These are phyloP conservation scores for Aphrophora alni DNA, from an alignment of 2,888 invertebrate genomes.

Conservation along the genomic window DNA sequence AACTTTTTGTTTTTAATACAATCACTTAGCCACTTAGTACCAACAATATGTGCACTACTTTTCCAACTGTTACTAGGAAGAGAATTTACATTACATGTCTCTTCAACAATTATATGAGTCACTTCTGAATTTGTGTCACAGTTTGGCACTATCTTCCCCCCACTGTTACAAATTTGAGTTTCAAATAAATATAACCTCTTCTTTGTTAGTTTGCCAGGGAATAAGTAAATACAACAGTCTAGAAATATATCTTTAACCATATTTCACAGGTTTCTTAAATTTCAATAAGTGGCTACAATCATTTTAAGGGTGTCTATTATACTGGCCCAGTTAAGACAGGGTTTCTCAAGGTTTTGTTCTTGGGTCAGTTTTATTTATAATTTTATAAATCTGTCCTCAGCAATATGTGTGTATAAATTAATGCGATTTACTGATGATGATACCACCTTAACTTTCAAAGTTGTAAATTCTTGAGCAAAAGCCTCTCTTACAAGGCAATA, in stretches of 20 bases:
- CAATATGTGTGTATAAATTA: no score
- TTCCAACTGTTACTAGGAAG: conserved; percentile 24
- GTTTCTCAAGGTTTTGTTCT: no score
- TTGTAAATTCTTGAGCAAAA: no score
- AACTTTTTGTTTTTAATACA: conserved; percentile 36
- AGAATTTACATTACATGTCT: conserved; percentile 21
- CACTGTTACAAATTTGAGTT: conserved; percentile 35
- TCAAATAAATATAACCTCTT: conserved; percentile 34
- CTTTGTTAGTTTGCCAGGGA: conserved; percentile 22
- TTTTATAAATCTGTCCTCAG: no score
- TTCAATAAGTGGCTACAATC: no score
- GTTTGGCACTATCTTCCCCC: conserved; percentile 28
- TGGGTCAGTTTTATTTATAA: no score
- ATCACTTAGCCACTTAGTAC: conserved; percentile 42
- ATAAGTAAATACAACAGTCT: conserved; percentile 2
- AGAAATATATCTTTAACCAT: neutral
- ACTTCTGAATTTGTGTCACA: conserved; percentile 13
- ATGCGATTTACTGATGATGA: no score
- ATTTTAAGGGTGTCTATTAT: no score
- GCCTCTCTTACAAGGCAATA: no score
- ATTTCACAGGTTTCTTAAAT: no score
- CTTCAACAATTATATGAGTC: conserved; percentile 41
- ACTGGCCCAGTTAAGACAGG: no score
- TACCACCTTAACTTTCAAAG: no score
- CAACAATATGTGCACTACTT: conserved; percentile 7